Base-by-base conservation (phyloP, 2,113 vertebrate genomes). In the Tachycineta bicolor region DNA sequence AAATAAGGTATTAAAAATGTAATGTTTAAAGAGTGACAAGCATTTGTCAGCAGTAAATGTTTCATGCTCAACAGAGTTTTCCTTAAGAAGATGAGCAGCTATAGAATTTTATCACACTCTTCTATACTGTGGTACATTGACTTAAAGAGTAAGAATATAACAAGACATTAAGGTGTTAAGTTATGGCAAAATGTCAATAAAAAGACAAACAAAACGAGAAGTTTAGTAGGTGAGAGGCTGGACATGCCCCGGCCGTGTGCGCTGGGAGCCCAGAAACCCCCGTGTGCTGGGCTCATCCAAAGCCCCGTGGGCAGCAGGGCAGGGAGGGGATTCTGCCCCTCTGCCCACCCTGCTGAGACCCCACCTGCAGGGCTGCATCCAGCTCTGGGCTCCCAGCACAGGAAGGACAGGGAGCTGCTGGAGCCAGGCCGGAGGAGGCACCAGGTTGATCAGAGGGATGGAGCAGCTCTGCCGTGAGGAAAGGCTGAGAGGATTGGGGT, bases 241-340 rank as follows among this genome's bases (percentile, higher is more conserved):
- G 59, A 7, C 18, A 8, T 16, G 21, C 1, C 41, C 20, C 0
- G 0, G 29, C 19, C 0, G 2, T 33, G 43, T 41, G 59, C 5
- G 0, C 58, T 55, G 65, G 74, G 47, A 46, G 74, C 49, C 29
- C 74, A 79, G 56, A 55, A 21, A 1, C 14, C 25, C 26, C 74
- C 2, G 1, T 70, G 47, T 55, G n/a, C 75, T 87, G 47, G 64
- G 64, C 39, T 69, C 74, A 60, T 0, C 46, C 64, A 62, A 2
- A 69, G 55, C 39, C 47, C 55, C 8, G 10, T 62, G 74, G 84
- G 64, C 74, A 78, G 64, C 55, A 87, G 55, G 46, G 55, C 26
- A 69, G 53, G 37, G 83, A 86, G 73, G 53, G 63, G 46, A 68
- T 68, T 86, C 53, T 77, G 63, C 44, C 73, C 83, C 73, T 77